These are phyloP conservation scores for Chrysemys picta DNA, from an alignment of 2,113 vertebrate species.

Conservation along the genomic window DNA sequence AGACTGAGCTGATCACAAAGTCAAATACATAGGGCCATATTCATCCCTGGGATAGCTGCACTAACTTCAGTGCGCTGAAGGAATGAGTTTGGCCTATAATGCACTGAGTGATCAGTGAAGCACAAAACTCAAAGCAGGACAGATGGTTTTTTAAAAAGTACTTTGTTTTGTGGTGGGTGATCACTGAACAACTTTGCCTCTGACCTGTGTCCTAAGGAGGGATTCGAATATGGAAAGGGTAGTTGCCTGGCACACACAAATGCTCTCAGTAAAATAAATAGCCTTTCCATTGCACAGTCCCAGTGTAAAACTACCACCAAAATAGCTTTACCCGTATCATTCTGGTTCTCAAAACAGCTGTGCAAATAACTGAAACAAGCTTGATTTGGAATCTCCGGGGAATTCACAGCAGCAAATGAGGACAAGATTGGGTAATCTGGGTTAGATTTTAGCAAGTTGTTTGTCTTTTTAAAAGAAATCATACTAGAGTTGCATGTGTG, in stretches of 20 bases:
- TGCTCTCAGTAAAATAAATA: conserved; percentile 20
- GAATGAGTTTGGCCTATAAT: background rate
- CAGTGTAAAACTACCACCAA: conserved; percentile 27
- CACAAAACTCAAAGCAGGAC: background rate
- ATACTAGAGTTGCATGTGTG: background rate
- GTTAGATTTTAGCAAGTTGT: background rate
- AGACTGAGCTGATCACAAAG: background rate
- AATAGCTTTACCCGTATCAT: conserved; percentile 38
- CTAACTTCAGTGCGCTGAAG: background rate
- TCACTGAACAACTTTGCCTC: background rate
- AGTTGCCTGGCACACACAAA: conserved; percentile 22
- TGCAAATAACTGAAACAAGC: conserved; percentile 49
- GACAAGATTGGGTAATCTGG: background rate
- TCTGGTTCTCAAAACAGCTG: conserved; percentile 23
- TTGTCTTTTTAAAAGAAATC: background rate
- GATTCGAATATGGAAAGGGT: background rate
- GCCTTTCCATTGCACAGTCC: background rate
- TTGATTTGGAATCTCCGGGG: background rate
- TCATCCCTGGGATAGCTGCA: background rate
- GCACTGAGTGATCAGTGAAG: background rate
- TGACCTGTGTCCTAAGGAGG: background rate
- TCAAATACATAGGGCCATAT: background rate
- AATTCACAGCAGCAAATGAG: background rate
- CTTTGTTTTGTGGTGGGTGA: background rate
- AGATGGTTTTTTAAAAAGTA: background rate